Evolutionary conservation across 1,140 invertebrate species (phyloP), one percentile per base, ranked within the genome.

Genomic region (Temnothorax longispinosus): DNA sequence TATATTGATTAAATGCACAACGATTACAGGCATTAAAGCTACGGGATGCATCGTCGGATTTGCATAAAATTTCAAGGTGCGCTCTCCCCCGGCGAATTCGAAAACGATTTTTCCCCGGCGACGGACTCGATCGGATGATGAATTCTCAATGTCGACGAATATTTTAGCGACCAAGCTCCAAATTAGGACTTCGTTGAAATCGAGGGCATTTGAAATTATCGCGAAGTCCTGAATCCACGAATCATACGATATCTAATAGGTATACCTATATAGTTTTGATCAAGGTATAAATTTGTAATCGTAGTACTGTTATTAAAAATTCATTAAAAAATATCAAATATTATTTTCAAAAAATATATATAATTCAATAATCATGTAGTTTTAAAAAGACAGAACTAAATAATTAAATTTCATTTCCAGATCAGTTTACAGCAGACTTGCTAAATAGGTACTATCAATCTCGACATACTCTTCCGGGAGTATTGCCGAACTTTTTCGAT

Each of bases 1-100:
- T 75, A 74, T 52, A 52, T 84, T 75, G 67, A 87, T 71, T 87
- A 81, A 84, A 84, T 71, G 65, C 77, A 32, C 62, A 67, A 81
- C 62, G 65, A 71, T 86, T 86, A 80, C 54, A 35, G 77, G 65
- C 15, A 58, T 81, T 86, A 86, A 71, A 69, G 69, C 54, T 41
- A 27, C 65, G 21, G 67, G 65, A 80, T 82, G 44, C 41, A 86
- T 81, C 69, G 44, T 72, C n/a, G 76, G 44, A 81, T 84, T 81
- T 86, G 58, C 76, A 86, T 81, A 86, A 81, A 81, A 81, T 81
- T 86, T 69, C 54, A 86, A 44, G 64, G 38, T 15, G 21, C 56
- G 32, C 27, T 50, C 64, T 13, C 32, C 54, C 32, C 54, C 50
- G 15, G 13, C 38, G 50, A 27, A 82, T 72, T 72, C 27, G 52